Base-by-base conservation (phyloP, 2,888 invertebrate species). In the Ligdia adustata region DNA sequence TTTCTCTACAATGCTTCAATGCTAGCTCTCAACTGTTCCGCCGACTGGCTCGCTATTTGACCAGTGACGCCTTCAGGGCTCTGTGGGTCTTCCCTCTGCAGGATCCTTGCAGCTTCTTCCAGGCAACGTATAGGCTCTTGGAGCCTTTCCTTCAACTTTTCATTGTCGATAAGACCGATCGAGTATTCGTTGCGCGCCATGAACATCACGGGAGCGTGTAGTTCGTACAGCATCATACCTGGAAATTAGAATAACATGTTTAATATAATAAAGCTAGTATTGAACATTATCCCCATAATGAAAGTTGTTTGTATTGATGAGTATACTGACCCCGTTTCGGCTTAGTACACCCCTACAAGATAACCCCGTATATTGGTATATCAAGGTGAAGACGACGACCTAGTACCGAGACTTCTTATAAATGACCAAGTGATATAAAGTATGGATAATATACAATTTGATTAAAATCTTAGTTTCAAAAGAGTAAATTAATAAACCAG, bases 151-250 rank as follows among this genome's bases (percentile, higher is more conserved):
- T 93, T 93, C 3, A 96, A 75, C 45, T 91, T 90, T 0, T 92
- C 90, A 26, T 91, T 90, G 15, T 91, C 89, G 9, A 94, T 92
- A 0, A 90, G 75, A 0, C 92, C 92, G 0, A 91, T 88, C 31
- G 91, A 90, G 66, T 92, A 94, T 48, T 92, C 92, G 57, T 90
- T 93, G 59, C 93, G 92, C 0, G 95, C 94, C 53, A 95, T 66
- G 58, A 94, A 90, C 74, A 96, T 92, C 4, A 96, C 69, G 0
- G 96, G 95, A 0, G 94, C 95, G 69, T 97, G 96, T 7, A 96
- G 79, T 75, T 97, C 97, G 70, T 96, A 97, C 13, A 96, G 74
- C 64, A 94, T 93, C 87, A 95, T 92, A 6, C 95, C 96, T 92
- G 72, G 0, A 60, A 60, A 5, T 12, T 27, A 46, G n/a, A 39